phyloP scores from a whole-genome alignment of 2,113 vertebrate genomes.

The Aplodontia rufa region DNA sequence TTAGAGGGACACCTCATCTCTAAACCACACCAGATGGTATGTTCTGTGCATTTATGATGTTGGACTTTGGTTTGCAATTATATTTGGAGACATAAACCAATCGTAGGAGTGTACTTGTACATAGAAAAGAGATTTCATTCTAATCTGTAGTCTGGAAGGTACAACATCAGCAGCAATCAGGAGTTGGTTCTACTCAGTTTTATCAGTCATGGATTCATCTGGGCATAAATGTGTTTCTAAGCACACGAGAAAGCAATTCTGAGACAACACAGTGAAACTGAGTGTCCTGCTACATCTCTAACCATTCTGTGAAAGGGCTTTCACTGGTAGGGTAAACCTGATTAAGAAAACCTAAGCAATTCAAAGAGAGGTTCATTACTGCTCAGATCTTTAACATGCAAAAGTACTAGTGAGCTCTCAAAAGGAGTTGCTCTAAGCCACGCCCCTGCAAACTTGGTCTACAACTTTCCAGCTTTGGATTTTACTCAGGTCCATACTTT shows the following conservation, averaged over 20 bases:
- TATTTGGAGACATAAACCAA: neutral
- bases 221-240: neutral
- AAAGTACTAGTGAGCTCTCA: neutral
- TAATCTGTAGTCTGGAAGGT: neutral
- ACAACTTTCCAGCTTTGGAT: neutral
- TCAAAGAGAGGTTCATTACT: neutral
- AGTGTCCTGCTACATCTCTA: neutral
- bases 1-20: too few relatives aligned
- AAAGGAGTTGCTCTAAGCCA: neutral
- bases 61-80: too few relatives aligned
- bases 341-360: neutral
- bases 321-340: neutral
- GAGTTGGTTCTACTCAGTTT: neutral
- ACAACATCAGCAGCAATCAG: neutral
- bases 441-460: neutral
- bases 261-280: neutral
- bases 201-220: neutral
- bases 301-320: neutral
- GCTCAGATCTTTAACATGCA: too few relatives aligned
- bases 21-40: too few relatives aligned
- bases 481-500: neutral
- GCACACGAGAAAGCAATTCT: neutral
- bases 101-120: accelerated
- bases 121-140: neutral
- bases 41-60: neutral